Conservation (phyloP, 2,888 invertebrate species). For the Leptopilina myrica region DNA sequence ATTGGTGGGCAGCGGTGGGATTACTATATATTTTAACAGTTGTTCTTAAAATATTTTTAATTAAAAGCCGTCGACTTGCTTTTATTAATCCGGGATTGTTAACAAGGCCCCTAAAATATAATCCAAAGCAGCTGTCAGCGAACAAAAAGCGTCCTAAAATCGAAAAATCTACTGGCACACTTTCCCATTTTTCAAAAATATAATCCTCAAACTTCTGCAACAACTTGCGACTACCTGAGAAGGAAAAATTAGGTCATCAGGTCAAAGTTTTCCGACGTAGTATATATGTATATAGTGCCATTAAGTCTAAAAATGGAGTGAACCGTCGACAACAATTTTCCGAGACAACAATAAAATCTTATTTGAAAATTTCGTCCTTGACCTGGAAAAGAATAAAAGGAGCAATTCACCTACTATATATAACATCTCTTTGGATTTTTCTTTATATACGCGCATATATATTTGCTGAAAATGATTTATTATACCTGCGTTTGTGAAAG, state of each 20-base stretch:
- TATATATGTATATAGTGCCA: constrained; percentile 54
- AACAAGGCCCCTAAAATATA: not conserved
- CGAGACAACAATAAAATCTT: not conserved
- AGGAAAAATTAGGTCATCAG: constrained; percentile 65
- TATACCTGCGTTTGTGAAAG: constrained; percentile 10
- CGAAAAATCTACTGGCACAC: constrained; percentile 46
- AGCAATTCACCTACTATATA: constrained; percentile 16
- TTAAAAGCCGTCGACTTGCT: constrained; percentile 3
- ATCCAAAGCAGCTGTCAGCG: constrained; percentile 23
- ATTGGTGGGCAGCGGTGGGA: no score
- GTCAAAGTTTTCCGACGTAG: constrained; percentile 49
- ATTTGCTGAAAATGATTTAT: not conserved
- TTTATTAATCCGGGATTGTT: constrained; percentile 20
- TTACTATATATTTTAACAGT: no score
- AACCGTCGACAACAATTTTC: not conserved
- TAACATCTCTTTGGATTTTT: constrained; percentile 16
- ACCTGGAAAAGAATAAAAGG: constrained; percentile 22
- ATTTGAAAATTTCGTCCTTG: not conserved
- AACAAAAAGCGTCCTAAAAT: constrained; percentile 3
- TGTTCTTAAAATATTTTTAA: no score
- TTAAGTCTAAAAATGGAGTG: constrained; percentile 61
- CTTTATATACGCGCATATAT: constrained; percentile 3
- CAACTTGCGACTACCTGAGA: constrained; percentile 50
- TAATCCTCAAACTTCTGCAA: constrained; percentile 40
- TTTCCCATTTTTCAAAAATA: constrained; percentile 51